Percentiles rank a stretch among this genome's conserved stretches.
Evolutionary conservation across 2,113 vertebrate species (phyloP).

Genomic region (Pteropus alecto): DNA sequence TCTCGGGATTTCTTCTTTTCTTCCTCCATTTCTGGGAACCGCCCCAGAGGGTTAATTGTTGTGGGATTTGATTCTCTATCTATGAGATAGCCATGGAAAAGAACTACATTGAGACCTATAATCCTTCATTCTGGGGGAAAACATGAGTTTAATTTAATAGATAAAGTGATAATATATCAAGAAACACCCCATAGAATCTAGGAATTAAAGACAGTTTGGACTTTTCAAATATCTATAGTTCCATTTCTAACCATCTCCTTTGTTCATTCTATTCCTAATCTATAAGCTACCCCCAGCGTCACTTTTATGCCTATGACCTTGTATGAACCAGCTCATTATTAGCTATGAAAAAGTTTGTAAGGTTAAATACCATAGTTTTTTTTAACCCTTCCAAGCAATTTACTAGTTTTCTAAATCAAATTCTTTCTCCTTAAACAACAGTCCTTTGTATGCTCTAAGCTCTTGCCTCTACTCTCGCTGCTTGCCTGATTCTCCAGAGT

Average conservation of each 20-base stretch:
- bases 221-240: not conserved
- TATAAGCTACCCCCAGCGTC: not conserved
- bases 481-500: not conserved
- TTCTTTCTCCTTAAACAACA: slow-evolving; percentile 1
- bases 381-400: not conserved
- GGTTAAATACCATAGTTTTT: not conserved
- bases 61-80: not conserved
- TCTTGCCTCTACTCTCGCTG: not conserved
- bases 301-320: not conserved
- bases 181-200: not conserved
- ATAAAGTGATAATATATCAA: not conserved
- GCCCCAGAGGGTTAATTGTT: not conserved
- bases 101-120: not conserved
- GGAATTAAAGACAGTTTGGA: not conserved
- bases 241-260: not conserved
- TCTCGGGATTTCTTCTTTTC: not conserved
- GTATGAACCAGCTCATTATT: not conserved
- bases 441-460: not conserved
- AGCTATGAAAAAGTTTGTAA: slow-evolving; percentile 4
- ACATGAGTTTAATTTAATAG: not conserved
- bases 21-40: not conserved
- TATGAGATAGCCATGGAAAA: not conserved
- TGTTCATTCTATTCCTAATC: not conserved
- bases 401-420: slow-evolving; percentile 18
- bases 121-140: not conserved